phyloP scores from a whole-genome alignment of 2,888 invertebrate genomes.

The Myopa tessellatipennis region DNA sequence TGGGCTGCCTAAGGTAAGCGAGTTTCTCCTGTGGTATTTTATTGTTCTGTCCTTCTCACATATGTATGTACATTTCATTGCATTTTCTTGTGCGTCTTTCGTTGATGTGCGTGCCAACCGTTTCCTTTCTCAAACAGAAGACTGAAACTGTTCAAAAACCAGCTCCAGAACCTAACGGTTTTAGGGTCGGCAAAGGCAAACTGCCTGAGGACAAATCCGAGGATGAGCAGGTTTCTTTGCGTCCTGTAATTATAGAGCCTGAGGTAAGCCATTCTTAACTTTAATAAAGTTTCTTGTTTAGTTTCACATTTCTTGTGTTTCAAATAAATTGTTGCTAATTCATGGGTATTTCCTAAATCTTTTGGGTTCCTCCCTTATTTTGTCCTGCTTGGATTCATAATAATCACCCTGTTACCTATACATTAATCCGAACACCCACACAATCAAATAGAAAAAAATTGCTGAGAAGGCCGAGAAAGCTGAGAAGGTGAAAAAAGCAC shows the following conservation, averaged over 20 bases:
- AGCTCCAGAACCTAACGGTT: conserved; percentile 54
- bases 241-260: conserved; percentile 67
- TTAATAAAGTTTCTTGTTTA: background rate
- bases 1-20: conserved; percentile 62
- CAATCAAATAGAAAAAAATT: conserved; percentile 38
- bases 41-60: background rate
- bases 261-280: conserved; percentile 54
- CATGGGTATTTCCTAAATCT: background rate
- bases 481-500: conserved; percentile 35
- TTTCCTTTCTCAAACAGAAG: conserved; percentile 55
- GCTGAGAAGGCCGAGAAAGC: conserved; percentile 27
- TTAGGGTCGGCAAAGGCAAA: conserved; percentile 65
- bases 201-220: conserved; percentile 58
- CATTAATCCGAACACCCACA: conserved; percentile 12
- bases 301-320: no score
- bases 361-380: background rate
- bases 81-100: background rate
- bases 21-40: background rate
- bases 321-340: background rate
- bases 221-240: conserved; percentile 59
- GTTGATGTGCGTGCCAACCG: background rate
- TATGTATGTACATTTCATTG: conserved; percentile 1
- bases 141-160: conserved; percentile 52
- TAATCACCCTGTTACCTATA: background rate
- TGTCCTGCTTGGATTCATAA: background rate